phyloP scores from a whole-genome alignment of 2,797 vertebrate species.

The Arrhamphus sclerolepis region DNA sequence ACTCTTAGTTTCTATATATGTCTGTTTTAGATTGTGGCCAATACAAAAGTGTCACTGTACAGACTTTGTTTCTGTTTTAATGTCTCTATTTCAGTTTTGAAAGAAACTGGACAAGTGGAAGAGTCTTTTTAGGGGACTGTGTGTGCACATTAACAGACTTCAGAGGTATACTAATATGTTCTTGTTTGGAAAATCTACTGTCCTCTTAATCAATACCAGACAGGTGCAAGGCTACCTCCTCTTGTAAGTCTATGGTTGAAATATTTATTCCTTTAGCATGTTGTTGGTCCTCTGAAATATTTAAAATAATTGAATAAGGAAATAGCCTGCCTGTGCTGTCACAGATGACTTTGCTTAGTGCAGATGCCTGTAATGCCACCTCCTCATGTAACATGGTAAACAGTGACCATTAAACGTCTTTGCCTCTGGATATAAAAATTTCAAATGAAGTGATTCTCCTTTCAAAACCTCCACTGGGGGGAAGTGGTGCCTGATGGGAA shows the following conservation, averaged over 20 bases:
- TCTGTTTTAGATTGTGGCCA: not conserved
- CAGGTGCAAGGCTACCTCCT: constrained; percentile 59
- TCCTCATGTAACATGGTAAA: constrained; percentile 52
- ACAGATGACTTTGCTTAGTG: constrained; percentile 30
- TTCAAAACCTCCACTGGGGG: constrained; percentile 64
- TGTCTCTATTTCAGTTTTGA: constrained; percentile 14
- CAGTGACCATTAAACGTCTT: constrained; percentile 73
- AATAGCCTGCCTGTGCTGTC: constrained; percentile 56
- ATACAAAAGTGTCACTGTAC: constrained; percentile 9
- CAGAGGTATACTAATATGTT: constrained; percentile 2
- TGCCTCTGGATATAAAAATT: constrained; percentile 60
- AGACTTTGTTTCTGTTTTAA: not conserved
- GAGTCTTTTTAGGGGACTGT: not conserved
- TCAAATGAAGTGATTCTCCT: constrained; percentile 56
- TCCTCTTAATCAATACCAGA: constrained; percentile 62
- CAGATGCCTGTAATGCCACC: constrained; percentile 43
- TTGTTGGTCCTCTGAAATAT: constrained; percentile 78
- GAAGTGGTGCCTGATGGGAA: constrained; percentile 69
- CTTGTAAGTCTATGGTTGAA: constrained; percentile 61
- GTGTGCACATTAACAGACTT: constrained; percentile 2
- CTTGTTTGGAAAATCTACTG: constrained; percentile 40
- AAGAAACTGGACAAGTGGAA: no score
- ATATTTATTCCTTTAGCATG: constrained; percentile 74
- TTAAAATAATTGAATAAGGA: constrained; percentile 81
- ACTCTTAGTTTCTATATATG: constrained; percentile 14